Conservation (phyloP, 2,888 invertebrate genomes). For the Himalopsyche japonica region DNA sequence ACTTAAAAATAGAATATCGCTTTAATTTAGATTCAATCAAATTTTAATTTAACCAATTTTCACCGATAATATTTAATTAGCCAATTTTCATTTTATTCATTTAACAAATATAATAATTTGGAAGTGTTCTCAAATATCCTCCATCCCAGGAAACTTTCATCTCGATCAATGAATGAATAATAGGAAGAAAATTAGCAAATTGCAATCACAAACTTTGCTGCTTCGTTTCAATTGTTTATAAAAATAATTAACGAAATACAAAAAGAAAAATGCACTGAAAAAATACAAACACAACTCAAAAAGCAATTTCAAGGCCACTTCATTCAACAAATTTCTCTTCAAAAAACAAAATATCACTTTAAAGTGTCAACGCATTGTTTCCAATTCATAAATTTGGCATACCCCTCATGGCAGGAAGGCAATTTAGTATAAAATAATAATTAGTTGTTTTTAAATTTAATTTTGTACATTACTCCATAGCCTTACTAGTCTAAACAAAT, state of each 20-base stretch:
- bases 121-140: slow-evolving; percentile 28
- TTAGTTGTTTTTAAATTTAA: slow-evolving; percentile 49
- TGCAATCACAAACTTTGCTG: not conserved
- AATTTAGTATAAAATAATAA: slow-evolving; percentile 57
- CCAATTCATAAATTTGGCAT: slow-evolving; percentile 57
- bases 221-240: not conserved
- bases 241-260: too few species aligned
- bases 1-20: slow-evolving; percentile 60
- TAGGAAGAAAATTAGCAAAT: not conserved
- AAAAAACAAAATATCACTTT: slow-evolving; percentile 48
- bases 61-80: slow-evolving; percentile 24
- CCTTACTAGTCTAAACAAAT: slow-evolving; percentile 55
- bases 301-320: slow-evolving; percentile 44
- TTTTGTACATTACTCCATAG: slow-evolving; percentile 58
- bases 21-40: slow-evolving; percentile 37
- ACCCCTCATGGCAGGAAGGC: slow-evolving; percentile 69
- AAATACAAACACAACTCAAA: slow-evolving; percentile 36
- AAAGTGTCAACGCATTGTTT: slow-evolving; percentile 42
- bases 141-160: slow-evolving; percentile 8
- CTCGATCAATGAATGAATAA: not conserved
- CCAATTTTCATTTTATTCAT: slow-evolving; percentile 24
- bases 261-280: not conserved
- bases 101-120: slow-evolving; percentile 39
- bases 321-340: slow-evolving; percentile 41
- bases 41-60: slow-evolving; percentile 31